These are phyloP conservation scores for Caenorhabditis tropicalis DNA, from an alignment of 1,140 invertebrate species.

Conservation along the genomic window DNA sequence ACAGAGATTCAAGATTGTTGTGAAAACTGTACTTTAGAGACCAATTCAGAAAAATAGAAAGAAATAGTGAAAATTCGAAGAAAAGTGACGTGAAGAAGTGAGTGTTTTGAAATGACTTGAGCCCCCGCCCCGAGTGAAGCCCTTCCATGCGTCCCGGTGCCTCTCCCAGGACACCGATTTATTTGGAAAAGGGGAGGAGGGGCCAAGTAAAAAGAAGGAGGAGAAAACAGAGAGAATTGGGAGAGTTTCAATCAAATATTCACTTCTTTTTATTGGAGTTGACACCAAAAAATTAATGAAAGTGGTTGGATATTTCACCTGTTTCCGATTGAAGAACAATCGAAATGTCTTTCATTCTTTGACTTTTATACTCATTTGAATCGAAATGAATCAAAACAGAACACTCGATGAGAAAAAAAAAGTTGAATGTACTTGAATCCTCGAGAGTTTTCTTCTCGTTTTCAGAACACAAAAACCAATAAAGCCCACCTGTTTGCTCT, in stretches of 20 bases:
- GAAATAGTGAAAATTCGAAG: background rate
- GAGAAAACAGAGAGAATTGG: background rate
- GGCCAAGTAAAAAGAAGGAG: background rate
- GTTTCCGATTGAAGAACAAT: background rate
- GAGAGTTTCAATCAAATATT: background rate
- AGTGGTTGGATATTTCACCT: no score
- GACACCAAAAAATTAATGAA: background rate
- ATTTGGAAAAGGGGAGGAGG: constrained; percentile 17
- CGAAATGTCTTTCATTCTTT: background rate
- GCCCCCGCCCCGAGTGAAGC: background rate
- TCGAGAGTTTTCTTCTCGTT: background rate
- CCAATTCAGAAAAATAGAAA: background rate
- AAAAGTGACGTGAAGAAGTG: constrained; percentile 16
- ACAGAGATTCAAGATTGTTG: no score
- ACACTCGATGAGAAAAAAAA: background rate
- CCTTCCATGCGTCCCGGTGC: background rate
- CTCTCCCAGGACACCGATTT: constrained; percentile 38
- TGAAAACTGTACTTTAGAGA: no score
- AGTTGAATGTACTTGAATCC: background rate
- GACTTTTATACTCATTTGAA: background rate
- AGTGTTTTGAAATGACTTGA: constrained; percentile 41
- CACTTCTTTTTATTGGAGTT: background rate
- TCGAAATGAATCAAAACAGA: background rate
- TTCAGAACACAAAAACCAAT: background rate
- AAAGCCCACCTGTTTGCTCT: background rate